phyloP scores from a whole-genome alignment of 2,797 vertebrate genomes.

The Melopsittacus undulatus region DNA sequence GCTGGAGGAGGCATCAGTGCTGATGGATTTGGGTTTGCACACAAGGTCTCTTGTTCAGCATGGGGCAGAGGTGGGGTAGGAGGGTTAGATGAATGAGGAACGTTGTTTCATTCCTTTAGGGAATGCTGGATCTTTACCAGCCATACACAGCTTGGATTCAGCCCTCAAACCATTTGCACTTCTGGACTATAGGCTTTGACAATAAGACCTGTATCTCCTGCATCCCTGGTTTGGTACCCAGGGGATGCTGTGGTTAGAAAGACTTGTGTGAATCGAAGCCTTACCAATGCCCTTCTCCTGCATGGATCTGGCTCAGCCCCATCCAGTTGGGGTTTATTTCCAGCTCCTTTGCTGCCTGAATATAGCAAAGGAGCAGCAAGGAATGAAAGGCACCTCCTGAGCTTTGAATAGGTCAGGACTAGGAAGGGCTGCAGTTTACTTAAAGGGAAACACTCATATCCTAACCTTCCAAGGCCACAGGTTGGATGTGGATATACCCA shows the following conservation, averaged over 20 bases:
- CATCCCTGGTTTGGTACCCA: not conserved
- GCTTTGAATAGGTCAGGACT: not conserved
- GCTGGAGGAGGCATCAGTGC: not conserved
- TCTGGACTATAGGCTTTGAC: not conserved
- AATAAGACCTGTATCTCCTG: not conserved
- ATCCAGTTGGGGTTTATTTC: constrained; percentile 2
- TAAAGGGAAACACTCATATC: not conserved
- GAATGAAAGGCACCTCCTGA: not conserved
- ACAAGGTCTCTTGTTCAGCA: constrained; percentile 27
- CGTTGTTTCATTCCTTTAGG: constrained; percentile 1
- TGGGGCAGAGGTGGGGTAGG: not conserved
- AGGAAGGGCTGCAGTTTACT: not conserved
- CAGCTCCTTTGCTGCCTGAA: not conserved
- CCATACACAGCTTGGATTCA: not conserved
- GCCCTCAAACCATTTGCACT: not conserved
- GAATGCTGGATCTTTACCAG: not conserved
- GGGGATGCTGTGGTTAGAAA: not conserved
- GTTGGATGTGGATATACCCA: not conserved
- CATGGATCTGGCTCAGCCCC: not conserved
- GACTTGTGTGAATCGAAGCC: not conserved
- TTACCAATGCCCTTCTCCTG: not conserved
- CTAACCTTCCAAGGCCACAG: not conserved
- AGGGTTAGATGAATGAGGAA: constrained; percentile 17
- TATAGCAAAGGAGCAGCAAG: not conserved
- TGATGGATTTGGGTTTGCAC: not conserved